Percentiles rank a stretch among this genome's conserved stretches.
Conservation (phyloP, 2,888 invertebrate species). For the Lissocephala sabroskyi region DNA sequence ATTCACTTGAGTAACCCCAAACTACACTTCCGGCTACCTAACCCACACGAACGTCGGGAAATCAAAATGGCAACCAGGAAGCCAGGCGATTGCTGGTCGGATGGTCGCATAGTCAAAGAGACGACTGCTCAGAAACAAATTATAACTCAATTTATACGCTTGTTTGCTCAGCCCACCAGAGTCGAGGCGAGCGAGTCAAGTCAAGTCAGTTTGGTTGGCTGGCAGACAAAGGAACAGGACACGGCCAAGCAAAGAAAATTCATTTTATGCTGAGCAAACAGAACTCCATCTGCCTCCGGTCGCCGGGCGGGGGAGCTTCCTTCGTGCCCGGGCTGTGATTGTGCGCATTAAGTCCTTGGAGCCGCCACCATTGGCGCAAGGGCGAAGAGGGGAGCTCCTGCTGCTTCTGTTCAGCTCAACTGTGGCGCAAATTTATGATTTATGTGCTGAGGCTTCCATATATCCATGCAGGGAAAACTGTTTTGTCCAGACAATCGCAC, state of each 20-base stretch:
- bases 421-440: slow-evolving; percentile 58
- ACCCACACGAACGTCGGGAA: slow-evolving; percentile 5
- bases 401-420: background rate
- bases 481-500: slow-evolving; percentile 36
- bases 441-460: no score
- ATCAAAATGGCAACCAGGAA: slow-evolving; percentile 17
- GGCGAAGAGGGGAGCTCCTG: no score
- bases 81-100: slow-evolving; percentile 1
- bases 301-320: background rate
- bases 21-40: slow-evolving; percentile 35
- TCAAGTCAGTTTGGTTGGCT: slow-evolving; percentile 12
- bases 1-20: slow-evolving; percentile 43
- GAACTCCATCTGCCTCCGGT: slow-evolving; percentile 11
- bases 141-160: slow-evolving; percentile 56
- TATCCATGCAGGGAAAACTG: slow-evolving; percentile 29
- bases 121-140: slow-evolving; percentile 31
- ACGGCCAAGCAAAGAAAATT: slow-evolving; percentile 30
- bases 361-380: background rate
- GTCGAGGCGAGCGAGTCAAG: slow-evolving; percentile 2
- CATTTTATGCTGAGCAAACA: slow-evolving; percentile 47
- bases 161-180: slow-evolving; percentile 39
- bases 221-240: slow-evolving; percentile 24
- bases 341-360: slow-evolving; percentile 51
- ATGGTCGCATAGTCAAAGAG: background rate
- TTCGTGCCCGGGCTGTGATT: slow-evolving; percentile 50